A percentile compares a stretch with the other conserved stretches of the same genome.
Conservation (phyloP, 37 sponge, comb jelly and placozoan species). For the Corticium candelabrum region DNA sequence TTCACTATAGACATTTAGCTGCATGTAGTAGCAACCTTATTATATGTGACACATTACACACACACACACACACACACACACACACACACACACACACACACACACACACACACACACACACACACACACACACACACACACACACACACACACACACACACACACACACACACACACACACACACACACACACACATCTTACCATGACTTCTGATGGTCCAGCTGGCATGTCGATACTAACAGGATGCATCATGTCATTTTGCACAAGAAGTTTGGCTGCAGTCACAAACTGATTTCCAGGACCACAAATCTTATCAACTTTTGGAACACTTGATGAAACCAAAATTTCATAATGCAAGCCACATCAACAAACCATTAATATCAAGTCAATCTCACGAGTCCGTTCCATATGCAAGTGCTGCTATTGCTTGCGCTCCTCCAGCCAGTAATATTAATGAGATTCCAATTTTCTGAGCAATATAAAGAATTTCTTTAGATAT, state of each 20-base stretch:
- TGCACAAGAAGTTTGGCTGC: slow-evolving; percentile 1
- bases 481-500: background rate
- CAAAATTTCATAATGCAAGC: background rate
- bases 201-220: slow-evolving; percentile 17
- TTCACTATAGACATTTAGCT: no score
- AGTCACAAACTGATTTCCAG: slow-evolving; percentile 6
- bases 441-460: background rate
- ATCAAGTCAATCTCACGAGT: background rate
- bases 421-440: slow-evolving; percentile 16
- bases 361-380: background rate
- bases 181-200: slow-evolving; percentile 13
- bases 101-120: background rate
- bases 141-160: background rate
- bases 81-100: slow-evolving; percentile 18
- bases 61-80: background rate
- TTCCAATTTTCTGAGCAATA: background rate
- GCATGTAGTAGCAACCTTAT: no score
- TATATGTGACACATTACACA: background rate
- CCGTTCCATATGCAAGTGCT: slow-evolving; percentile 2
- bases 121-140: slow-evolving; percentile 11
- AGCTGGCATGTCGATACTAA: slow-evolving; percentile 9
- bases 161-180: slow-evolving; percentile 18
- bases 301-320: slow-evolving; percentile 13
- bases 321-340: slow-evolving; percentile 16
- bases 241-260: background rate